Conservation (phyloP, 2,797 vertebrate species). For the Tapirus indicus region DNA sequence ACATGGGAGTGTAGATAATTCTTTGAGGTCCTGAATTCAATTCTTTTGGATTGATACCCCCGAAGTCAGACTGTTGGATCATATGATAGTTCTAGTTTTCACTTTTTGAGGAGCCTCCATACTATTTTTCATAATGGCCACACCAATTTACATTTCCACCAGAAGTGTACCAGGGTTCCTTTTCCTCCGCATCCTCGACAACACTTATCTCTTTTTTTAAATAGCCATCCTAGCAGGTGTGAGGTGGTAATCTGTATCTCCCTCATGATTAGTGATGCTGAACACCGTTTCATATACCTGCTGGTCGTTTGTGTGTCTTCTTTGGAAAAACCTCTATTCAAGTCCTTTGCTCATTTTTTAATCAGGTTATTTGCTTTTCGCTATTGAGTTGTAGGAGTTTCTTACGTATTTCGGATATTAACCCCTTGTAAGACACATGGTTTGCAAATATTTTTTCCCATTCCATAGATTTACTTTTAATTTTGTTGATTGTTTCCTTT, state of each 20-base stretch:
- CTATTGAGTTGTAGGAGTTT: neutral
- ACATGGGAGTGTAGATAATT: neutral
- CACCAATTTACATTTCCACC: neutral
- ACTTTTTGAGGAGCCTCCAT: neutral
- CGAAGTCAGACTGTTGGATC: neutral
- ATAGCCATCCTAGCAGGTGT: neutral
- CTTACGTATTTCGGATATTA: neutral
- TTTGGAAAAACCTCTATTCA: neutral
- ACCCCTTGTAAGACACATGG: neutral
- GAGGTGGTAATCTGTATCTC: neutral
- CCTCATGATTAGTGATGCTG: neutral
- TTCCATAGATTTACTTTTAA: neutral
- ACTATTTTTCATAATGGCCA: neutral
- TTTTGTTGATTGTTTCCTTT: neutral
- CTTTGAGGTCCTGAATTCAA: neutral
- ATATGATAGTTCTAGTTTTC: neutral
- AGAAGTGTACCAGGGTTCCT: neutral
- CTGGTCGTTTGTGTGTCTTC: neutral
- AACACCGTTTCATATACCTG: neutral
- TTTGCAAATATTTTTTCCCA: neutral
- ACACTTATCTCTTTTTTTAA: neutral
- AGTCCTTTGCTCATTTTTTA: neutral
- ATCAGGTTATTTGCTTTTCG: neutral
- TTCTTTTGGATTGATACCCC: neutral
- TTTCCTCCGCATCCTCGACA: neutral